phyloP scores from a whole-genome alignment of 2,797 vertebrate species.

The Pseudochirops cupreus region DNA sequence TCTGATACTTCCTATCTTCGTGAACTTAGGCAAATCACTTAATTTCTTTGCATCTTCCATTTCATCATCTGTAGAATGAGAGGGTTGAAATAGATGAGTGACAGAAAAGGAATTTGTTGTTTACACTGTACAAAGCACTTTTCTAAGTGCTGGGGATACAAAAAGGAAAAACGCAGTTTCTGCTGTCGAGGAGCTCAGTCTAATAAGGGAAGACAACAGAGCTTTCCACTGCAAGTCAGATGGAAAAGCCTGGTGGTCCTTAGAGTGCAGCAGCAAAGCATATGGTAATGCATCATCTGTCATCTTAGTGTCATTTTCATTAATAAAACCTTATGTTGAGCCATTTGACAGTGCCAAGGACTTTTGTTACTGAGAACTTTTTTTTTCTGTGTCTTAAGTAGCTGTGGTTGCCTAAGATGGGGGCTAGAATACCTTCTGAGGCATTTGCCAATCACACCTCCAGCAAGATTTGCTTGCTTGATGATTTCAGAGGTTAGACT shows the following conservation, averaged over 20 bases:
- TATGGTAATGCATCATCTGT: background rate
- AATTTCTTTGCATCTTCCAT: constrained; percentile 1
- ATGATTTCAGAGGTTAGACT: background rate
- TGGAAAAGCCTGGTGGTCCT: background rate
- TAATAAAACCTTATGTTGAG: background rate
- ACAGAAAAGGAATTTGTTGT: background rate
- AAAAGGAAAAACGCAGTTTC: background rate
- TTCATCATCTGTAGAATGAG: constrained; percentile 2
- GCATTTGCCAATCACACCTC: background rate
- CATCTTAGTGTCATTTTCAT: background rate
- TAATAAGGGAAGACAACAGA: background rate
- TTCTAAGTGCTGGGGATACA: background rate
- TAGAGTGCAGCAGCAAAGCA: background rate
- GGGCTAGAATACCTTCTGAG: background rate
- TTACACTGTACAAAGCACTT: background rate
- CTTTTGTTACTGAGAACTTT: background rate
- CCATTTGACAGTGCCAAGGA: background rate
- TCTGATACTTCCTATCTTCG: constrained; percentile 26
- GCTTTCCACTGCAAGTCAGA: background rate
- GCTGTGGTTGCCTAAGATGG: background rate
- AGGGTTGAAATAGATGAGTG: background rate
- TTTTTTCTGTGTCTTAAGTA: background rate
- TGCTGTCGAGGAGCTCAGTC: background rate
- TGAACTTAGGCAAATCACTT: background rate
- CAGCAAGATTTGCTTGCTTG: background rate